Evolutionary conservation across 2,113 vertebrate species (phyloP).

Genomic region (Poeciliopsis turrubarensis): DNA sequence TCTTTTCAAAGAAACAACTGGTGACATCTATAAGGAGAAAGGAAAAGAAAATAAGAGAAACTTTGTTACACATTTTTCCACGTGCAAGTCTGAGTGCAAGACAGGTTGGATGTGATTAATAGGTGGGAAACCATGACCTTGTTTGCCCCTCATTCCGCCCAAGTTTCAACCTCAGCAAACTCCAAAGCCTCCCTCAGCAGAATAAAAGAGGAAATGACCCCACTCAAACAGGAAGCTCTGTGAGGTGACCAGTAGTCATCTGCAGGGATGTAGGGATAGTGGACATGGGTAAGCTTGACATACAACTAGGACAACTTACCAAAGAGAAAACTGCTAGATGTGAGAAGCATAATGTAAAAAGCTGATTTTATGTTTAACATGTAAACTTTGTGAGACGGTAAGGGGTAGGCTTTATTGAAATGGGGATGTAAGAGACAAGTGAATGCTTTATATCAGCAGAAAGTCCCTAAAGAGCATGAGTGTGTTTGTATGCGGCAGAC

Average conservation of each 20-base stretch:
- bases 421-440: not conserved
- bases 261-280: slow-evolving; percentile 35
- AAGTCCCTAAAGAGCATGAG: not conserved
- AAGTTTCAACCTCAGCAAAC: slow-evolving; percentile 35
- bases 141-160: slow-evolving; percentile 34
- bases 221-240: slow-evolving; percentile 80
- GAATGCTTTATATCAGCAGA: slow-evolving; percentile 5
- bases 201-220: slow-evolving; percentile 78
- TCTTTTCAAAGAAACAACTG: slow-evolving; percentile 51
- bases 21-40: slow-evolving; percentile 21
- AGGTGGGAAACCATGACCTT: slow-evolving; percentile 48
- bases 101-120: slow-evolving; percentile 38
- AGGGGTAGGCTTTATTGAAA: not conserved
- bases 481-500: slow-evolving; percentile 27
- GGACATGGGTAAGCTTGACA: not conserved
- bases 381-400: not conserved
- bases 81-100: slow-evolving; percentile 9
- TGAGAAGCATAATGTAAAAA: not conserved
- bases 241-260: slow-evolving; percentile 80
- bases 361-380: not conserved
- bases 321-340: not conserved
- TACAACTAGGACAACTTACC: not conserved
- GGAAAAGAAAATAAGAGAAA: not conserved
- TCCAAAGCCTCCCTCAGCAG: slow-evolving; percentile 26
- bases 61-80: slow-evolving; percentile 9